Base-by-base conservation (phyloP, 2,797 vertebrate genomes). In the Chanos chanos region DNA sequence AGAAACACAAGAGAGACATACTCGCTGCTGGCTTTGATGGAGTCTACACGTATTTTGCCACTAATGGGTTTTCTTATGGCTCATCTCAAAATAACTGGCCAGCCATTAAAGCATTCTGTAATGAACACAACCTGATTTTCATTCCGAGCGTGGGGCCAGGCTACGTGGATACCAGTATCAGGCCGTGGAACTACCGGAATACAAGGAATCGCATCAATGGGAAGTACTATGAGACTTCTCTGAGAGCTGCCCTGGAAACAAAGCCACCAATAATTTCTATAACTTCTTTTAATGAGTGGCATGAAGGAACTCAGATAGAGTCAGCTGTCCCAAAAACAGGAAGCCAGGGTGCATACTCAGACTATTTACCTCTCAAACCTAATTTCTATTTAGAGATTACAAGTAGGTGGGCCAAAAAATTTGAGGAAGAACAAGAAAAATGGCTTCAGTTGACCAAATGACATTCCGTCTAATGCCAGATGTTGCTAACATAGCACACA, bases 201-300 rank as follows among this genome's bases (percentile, higher is more conserved):
- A 97, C 94, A 2, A 86, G 95, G 30, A 96, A 99, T 77, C 92
- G 96, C 24, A 86, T 98, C 76, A 97, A 94, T 1, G 96, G 96
- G 10, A 95, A 93, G 68, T 99, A 99, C 64, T 99, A 97, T 3
- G 96, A 98, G 75, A 93, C 86, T 5, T 87, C 93, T 0, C 84
- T 98, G 61, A 92, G 82, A 2, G 89, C 92, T 0, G 95, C 96
- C 0, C 71, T 97, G 31, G 66, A 92, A 22, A 84, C 91, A 18
- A 83, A 84, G 7, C 92, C 96, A 1, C 89, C 92, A 77, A 83
- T 96, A 12, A 91, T 98, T 70, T 95, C 96, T 0, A 89, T 99
- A 52, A 98, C 96, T 0, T 99, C 96, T 24, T 99, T 99, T 67
- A 99, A 99, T 37, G 96, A 99, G 59, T 99, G 96, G 96, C 96